phyloP scores from a whole-genome alignment of 2,113 vertebrate genomes.

The Thamnaconus septentrionalis region DNA sequence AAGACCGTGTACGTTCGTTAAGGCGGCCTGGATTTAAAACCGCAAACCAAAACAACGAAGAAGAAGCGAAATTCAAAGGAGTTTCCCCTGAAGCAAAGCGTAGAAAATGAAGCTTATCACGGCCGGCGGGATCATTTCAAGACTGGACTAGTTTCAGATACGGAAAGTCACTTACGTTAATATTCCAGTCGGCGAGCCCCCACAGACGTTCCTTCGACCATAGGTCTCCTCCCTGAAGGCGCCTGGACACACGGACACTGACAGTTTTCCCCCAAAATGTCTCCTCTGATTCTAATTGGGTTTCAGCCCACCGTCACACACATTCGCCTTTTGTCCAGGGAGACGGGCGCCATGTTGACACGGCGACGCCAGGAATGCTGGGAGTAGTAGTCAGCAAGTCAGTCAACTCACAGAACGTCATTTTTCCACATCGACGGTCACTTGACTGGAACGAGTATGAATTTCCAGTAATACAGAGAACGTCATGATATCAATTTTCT shows the following conservation, averaged over 20 bases:
- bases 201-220: conserved; percentile 59
- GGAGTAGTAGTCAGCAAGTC: conserved; percentile 71
- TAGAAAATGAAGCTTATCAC: no score
- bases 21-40: background rate
- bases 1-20: background rate
- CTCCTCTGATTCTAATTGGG: conserved; percentile 70
- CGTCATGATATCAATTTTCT: no score
- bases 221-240: conserved; percentile 45
- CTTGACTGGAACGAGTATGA: no score
- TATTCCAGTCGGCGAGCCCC: conserved; percentile 70
- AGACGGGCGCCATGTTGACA: conserved; percentile 82
- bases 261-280: conserved; percentile 66
- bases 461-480: no score
- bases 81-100: background rate
- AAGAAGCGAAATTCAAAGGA: conserved; percentile 30
- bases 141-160: conserved; percentile 28
- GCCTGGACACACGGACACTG: conserved; percentile 51
- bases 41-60: conserved; percentile 16
- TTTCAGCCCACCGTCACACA: conserved; percentile 75
- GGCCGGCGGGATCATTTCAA: no score
- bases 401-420: no score
- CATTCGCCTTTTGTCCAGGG: conserved; percentile 80
- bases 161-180: conserved; percentile 68
- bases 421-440: no score
- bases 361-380: conserved; percentile 67